Percentiles rank a stretch among this genome's conserved stretches.
These are phyloP conservation scores for Aleadryas rufinucha DNA, from an alignment of 2,113 vertebrate genomes.

Conservation along the genomic window DNA sequence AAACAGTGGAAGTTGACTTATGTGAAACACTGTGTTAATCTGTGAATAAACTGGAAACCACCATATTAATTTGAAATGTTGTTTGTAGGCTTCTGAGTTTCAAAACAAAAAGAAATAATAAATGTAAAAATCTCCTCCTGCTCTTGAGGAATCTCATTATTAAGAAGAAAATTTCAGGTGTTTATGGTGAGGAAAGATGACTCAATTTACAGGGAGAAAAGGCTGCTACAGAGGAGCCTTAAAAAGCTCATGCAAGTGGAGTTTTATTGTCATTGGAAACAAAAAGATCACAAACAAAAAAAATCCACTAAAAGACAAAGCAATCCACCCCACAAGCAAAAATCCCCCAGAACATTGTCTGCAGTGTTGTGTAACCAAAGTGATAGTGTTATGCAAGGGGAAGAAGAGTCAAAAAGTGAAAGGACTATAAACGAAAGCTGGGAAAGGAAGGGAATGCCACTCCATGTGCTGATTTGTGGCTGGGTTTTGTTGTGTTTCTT, in stretches of 20 bases:
- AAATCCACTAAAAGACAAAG: neutral
- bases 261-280: neutral
- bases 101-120: neutral
- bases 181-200: neutral
- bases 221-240: neutral
- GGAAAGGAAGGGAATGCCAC: neutral
- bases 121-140: neutral
- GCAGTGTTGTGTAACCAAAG: conserved; percentile 13
- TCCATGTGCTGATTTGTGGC: neutral
- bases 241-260: neutral
- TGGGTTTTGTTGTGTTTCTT: neutral
- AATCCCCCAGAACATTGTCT: neutral
- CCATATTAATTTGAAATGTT: neutral
- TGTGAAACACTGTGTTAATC: neutral
- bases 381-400: neutral
- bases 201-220: neutral
- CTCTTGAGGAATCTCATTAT: neutral
- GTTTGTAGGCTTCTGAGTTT: neutral
- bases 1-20: neutral
- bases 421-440: neutral
- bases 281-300: neutral
- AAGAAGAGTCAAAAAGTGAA: neutral
- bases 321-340: neutral
- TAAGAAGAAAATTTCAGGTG: neutral
- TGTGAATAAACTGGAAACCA: neutral